These are phyloP conservation scores for Andrena camellia DNA, from an alignment of 2,888 invertebrate species.

Conservation along the genomic window DNA sequence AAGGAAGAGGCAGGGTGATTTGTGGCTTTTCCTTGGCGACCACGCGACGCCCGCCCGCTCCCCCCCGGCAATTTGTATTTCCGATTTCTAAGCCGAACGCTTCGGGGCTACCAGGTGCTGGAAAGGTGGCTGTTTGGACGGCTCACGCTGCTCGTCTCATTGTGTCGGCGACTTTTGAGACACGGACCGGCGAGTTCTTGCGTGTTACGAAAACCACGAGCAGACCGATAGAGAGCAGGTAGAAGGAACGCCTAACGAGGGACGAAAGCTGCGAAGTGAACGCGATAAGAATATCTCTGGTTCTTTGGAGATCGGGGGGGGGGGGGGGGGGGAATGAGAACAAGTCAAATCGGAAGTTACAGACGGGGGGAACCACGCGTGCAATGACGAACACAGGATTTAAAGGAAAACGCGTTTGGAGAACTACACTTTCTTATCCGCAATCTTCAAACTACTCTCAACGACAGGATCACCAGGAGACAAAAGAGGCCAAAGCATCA, in stretches of 20 bases:
- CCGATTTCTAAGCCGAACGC: conserved; percentile 73
- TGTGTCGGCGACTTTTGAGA: conserved; percentile 75
- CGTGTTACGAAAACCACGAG: conserved; percentile 37
- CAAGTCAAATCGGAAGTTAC: neutral
- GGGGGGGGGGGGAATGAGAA: neutral
- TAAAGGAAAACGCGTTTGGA: neutral
- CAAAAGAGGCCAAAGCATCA: neutral
- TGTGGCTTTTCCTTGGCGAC: conserved; percentile 70
- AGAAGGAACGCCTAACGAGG: conserved; percentile 44
- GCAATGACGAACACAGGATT: too few species aligned
- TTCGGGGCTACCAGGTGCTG: conserved; percentile 69
- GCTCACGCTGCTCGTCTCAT: conserved; percentile 63
- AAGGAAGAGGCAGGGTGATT: conserved; percentile 69
- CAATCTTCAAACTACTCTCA: neutral
- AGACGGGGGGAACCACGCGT: too few species aligned
- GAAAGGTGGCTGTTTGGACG: conserved; percentile 60
- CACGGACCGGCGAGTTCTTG: conserved; percentile 14
- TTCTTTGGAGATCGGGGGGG: neutral
- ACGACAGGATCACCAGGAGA: neutral
- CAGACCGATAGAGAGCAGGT: conserved; percentile 19
- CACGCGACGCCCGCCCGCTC: conserved; percentile 67
- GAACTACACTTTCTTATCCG: neutral
- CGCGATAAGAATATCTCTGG: conserved; percentile 28
- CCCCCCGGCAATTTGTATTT: conserved; percentile 79
- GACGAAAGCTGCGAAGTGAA: neutral